Evolutionary conservation across 2,113 vertebrate genomes (phyloP).

Genomic region (Pangasianodon hypophthalmus): DNA sequence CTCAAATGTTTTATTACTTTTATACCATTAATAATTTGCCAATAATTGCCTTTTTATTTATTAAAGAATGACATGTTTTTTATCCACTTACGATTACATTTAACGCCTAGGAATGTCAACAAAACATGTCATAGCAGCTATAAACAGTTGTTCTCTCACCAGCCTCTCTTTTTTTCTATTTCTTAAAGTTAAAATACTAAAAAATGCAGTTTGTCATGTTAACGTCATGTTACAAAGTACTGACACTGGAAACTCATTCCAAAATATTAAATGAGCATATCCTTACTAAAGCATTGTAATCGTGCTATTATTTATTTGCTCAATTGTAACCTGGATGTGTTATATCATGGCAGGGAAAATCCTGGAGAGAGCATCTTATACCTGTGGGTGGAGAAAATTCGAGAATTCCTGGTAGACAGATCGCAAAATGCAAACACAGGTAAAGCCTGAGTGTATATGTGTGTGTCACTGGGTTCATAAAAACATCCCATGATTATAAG

Average conservation of each 20-base stretch:
- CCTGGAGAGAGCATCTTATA: slow-evolving; percentile 92
- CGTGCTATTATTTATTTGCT: background rate
- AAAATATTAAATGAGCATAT: background rate
- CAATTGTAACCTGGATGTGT: background rate
- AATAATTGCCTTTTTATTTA: background rate
- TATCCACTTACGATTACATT: background rate
- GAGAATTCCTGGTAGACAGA: slow-evolving; percentile 87
- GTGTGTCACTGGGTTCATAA: background rate
- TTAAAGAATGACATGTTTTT: background rate
- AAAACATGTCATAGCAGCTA: background rate
- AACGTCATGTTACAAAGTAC: background rate
- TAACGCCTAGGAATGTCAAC: background rate
- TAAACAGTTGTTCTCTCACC: background rate
- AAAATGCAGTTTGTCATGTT: background rate
- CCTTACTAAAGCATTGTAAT: background rate
- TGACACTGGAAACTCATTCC: background rate
- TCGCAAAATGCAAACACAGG: slow-evolving; percentile 80
- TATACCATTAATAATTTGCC: background rate
- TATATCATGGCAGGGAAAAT: slow-evolving; percentile 79
- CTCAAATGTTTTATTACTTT: no score
- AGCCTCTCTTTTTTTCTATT: background rate
- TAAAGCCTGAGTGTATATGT: slow-evolving; percentile 66
- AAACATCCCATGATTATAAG: background rate
- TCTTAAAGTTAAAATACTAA: background rate
- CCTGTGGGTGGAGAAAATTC: slow-evolving; percentile 92